phyloP scores from a whole-genome alignment of 2,797 vertebrate species.

The Paramormyrops hopkinsi region DNA sequence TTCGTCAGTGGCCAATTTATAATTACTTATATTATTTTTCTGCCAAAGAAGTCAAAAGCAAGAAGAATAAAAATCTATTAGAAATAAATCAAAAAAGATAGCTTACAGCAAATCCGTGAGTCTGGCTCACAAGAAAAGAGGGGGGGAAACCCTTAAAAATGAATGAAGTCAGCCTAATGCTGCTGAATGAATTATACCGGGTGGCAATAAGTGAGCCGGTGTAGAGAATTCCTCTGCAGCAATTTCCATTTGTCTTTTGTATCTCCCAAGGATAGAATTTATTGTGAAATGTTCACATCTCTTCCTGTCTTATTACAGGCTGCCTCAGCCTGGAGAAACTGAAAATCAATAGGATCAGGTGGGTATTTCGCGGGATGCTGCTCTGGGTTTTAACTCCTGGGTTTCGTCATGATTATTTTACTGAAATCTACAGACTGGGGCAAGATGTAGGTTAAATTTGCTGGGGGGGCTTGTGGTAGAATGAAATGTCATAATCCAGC shows the following conservation, averaged over 20 bases:
- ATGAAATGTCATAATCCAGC: constrained; percentile 5
- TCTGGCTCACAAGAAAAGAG: constrained; percentile 22
- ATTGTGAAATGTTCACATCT: constrained; percentile 33
- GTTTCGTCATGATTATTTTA: constrained; percentile 30
- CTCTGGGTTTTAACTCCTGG: background rate
- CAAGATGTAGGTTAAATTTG: constrained; percentile 1
- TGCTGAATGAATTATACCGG: constrained; percentile 35
- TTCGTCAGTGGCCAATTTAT: constrained; percentile 26
- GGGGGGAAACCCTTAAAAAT: constrained; percentile 27
- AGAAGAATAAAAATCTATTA: constrained; percentile 32
- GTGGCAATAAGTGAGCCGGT: constrained; percentile 28
- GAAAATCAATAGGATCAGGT: constrained; percentile 27
- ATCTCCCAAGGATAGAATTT: constrained; percentile 30
- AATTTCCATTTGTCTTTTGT: constrained; percentile 37
- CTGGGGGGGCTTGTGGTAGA: background rate
- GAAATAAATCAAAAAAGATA: constrained; percentile 31
- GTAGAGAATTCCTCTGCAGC: constrained; percentile 25
- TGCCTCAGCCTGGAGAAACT: constrained; percentile 19
- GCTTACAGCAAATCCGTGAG: constrained; percentile 25
- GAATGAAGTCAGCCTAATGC: constrained; percentile 34
- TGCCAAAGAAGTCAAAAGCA: constrained; percentile 21
- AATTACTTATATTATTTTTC: constrained; percentile 30
- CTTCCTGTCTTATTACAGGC: constrained; percentile 19
- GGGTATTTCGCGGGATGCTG: constrained; percentile 23
- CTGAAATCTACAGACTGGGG: constrained; percentile 4